Evolutionary conservation across 2,888 invertebrate genomes (phyloP), one percentile per base, ranked within the genome.

Genomic region (Heteromyza rotundicornis): DNA sequence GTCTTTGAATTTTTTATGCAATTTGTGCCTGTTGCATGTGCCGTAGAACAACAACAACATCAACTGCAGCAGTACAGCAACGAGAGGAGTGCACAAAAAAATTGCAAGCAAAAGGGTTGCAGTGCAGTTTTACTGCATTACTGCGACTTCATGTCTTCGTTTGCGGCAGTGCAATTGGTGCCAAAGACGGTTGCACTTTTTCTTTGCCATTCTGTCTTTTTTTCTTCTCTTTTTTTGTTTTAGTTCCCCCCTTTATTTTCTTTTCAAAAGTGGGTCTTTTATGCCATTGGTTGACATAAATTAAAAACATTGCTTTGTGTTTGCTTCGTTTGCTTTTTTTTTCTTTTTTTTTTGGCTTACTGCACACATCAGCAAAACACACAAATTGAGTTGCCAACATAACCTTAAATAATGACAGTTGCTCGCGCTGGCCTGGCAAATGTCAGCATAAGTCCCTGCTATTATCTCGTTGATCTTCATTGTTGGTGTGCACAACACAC

Each of bases 11-110:
- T 47, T 47, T 47, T 17, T 47, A 47, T 47, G 47, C 47, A 47
- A 47, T 47, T 47, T 19, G 47, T 47, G 47, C 47, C 47, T 47
- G 47, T 47, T 47, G 47, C 47, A 47, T 19, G n/a, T 7, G 40
- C 40, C 8, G 40, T n/a, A 40, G n/a, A n/a, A n/a, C n/a, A 40
- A n/a, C 10, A 40, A n/a, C 10, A 40, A 8, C 17, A 40, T 40
- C 40, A 40, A 40, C 10, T n/a, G 16, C 40, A 40, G 27, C 27
- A 10, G 5, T n/a, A n/a, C 40, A 40, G 32, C 40, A 40, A 10
- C 14, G 40, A 17, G 14, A 47, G 47, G 8, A 47, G 20, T 12
- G 14, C n/a, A 7, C 5, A n/a, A 40, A 40, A 40, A 14, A 40
- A 40, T 40, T 8, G 8, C 40, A 40, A 14, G 14, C 14, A 40